Evolutionary conservation across 2,888 invertebrate species (phyloP).

Genomic region (Nephrocerus scutellatus): DNA sequence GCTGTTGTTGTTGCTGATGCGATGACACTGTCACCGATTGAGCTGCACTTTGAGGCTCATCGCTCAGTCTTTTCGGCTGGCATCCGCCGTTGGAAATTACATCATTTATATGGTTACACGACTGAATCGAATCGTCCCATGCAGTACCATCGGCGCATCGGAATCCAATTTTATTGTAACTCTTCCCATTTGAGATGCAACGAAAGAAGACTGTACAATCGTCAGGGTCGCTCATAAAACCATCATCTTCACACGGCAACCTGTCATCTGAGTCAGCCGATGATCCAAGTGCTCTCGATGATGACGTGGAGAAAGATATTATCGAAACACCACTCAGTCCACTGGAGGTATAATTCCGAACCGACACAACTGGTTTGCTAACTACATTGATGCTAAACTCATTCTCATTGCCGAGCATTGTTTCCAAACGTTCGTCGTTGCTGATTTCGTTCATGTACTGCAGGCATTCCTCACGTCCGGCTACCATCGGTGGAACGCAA

Average conservation of each 20-base stretch:
- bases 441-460: constrained; percentile 44
- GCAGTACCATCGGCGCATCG: constrained; percentile 68
- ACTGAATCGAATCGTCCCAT: constrained; percentile 62
- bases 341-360: constrained; percentile 38
- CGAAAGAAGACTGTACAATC: constrained; percentile 72
- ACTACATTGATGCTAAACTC: no score
- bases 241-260: constrained; percentile 55
- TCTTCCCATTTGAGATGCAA: constrained; percentile 60
- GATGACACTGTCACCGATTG: constrained; percentile 34
- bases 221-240: constrained; percentile 61
- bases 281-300: constrained; percentile 31
- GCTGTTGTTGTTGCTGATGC: no score
- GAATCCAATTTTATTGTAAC: constrained; percentile 62
- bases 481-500: constrained; percentile 65
- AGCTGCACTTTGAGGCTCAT: constrained; percentile 22
- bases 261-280: constrained; percentile 24
- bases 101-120: constrained; percentile 64
- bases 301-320: constrained; percentile 43
- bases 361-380: no score
- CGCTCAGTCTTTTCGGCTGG: constrained; percentile 25
- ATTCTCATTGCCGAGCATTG: no score
- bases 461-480: constrained; percentile 62
- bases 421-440: constrained; percentile 13
- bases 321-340: constrained; percentile 43
- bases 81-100: constrained; percentile 55